Base-by-base conservation (phyloP, 2,888 invertebrate species). In the Nymphalis urticae region DNA sequence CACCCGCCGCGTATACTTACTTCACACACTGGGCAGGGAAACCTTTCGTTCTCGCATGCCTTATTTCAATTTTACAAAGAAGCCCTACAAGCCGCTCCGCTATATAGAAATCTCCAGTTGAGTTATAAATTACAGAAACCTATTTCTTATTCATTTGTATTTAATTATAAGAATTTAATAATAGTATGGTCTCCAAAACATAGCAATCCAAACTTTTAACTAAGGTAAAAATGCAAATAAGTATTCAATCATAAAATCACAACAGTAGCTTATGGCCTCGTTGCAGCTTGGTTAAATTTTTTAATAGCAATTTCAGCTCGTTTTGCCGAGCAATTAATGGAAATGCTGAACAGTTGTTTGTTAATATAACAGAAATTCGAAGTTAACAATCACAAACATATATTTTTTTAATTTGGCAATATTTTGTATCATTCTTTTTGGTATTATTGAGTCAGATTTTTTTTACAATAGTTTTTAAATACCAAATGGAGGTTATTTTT, bases 11-110 rank as follows among this genome's bases (percentile, higher is more conserved):
- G 74, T 75, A 71, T 70, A 73, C 76, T 78, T 68, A 66, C 74
- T 74, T 70, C 76, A 75, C 77, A 75, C 79, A 80, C 79, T 81
- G 81, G 78, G 81, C 79, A 79, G 82, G 82, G 87, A 90, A 90
- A 87, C 90, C 90, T 86, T 89, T 87, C 84, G 81, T 81, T 76
- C 83, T 80, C 80, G 77, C 72, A 76, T 75, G 76, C 78, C 80
- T 84, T 82, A 81, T 82, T 80, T 82, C 80, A 82, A 79, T 82
- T 84, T 85, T 84, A 80, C 80, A 83, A 79, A 79, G 89, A 90
- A 90, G 83, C 87, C 90, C 74, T 80, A 72, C 74, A 85, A 86
- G 77, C 69, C 68, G 68, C 59, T 67, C 36, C 54, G 42, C 48
- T 42, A 24, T 60, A 64, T 47, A 71, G 64, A 61, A 60, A 64